Evolutionary conservation across 2,797 vertebrate genomes (phyloP), one percentile per base, ranked within the genome.

Genomic region (Lophotriccus pileatus): DNA sequence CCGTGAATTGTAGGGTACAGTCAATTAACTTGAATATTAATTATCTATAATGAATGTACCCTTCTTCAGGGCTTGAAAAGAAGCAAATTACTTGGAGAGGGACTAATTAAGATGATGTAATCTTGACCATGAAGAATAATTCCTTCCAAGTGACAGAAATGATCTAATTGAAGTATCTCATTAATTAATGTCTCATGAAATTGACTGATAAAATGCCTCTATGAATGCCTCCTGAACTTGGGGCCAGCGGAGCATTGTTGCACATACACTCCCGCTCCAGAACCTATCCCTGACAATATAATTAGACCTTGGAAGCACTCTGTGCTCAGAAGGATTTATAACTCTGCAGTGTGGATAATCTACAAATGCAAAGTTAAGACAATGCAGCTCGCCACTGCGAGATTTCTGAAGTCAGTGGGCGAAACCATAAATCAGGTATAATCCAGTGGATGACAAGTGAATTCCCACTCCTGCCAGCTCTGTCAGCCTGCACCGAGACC

Each of bases 91-190:
- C 96, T 97, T 97, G 96, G 96, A 97, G 97, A 96, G 95, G 94
- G 97, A 97, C 97, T 98, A 98, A 98, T 98, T 98, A 98, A 97
- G 97, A 97, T 98, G 97, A 98, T 98, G 97, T 97, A 98, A 98
- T 98, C 97, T 97, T 97, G 96, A 96, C 95, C 95, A 97, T 95
- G 97, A 97, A 98, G 97, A 97, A 98, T 97, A 97, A 97, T 97
- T 98, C 94, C 97, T 98, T 97, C 96, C 96, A 87, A 87, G 96
- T 96, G 95, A 97, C 95, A 97, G 96, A 96, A 97, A 97, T 97
- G 96, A 98, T 98, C 97, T 97, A 98, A 98, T 98, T 97, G 96
- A 98, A 97, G 97, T 94, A 97, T 96, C 97, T 98, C 96, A 96
- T 98, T 98, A 98, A 98, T 97, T 98, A 98, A 97, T 96, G 94